A percentile compares a stretch with the other conserved stretches of the same genome.
Conservation (phyloP, 2,888 invertebrate genomes). For the Drosophila koepferae region DNA sequence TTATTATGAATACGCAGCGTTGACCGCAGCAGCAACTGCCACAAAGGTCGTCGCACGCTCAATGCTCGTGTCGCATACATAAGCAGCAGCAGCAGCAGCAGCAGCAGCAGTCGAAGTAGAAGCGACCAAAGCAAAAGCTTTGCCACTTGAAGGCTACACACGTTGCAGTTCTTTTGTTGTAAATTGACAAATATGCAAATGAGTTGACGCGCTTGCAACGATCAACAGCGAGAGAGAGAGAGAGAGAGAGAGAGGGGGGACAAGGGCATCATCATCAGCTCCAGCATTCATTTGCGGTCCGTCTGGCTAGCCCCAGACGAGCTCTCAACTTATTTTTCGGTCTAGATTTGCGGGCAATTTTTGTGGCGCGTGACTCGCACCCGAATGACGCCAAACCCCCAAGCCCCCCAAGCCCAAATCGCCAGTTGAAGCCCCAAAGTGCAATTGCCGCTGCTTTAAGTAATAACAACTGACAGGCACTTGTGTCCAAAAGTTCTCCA, state of each 20-base stretch:
- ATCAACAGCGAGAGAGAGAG: conserved; percentile 30
- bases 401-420: background rate
- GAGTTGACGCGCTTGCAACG: conserved; percentile 61
- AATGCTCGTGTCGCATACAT: conserved; percentile 67
- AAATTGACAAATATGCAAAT: conserved; percentile 83
- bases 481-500: conserved; percentile 47
- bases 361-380: conserved; percentile 56
- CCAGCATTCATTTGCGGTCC: conserved; percentile 54
- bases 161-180: conserved; percentile 72
- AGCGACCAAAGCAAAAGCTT: background rate
- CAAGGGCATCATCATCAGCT: conserved; percentile 40
- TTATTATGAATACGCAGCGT: conserved; percentile 74
- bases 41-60: conserved; percentile 63
- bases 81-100: conserved; percentile 50
- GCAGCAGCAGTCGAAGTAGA: background rate
- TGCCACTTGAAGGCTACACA: conserved; percentile 55
- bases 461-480: conserved; percentile 47
- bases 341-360: conserved; percentile 67
- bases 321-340: conserved; percentile 31
- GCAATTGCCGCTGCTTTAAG: conserved; percentile 31
- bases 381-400: too few species aligned
- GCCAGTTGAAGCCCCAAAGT: conserved; percentile 15
- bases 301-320: conserved; percentile 39
- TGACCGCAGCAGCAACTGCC: conserved; percentile 58
- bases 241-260: conserved; percentile 4